phyloP scores from a whole-genome alignment of 2,888 invertebrate genomes.

The Apodemia duryi region DNA sequence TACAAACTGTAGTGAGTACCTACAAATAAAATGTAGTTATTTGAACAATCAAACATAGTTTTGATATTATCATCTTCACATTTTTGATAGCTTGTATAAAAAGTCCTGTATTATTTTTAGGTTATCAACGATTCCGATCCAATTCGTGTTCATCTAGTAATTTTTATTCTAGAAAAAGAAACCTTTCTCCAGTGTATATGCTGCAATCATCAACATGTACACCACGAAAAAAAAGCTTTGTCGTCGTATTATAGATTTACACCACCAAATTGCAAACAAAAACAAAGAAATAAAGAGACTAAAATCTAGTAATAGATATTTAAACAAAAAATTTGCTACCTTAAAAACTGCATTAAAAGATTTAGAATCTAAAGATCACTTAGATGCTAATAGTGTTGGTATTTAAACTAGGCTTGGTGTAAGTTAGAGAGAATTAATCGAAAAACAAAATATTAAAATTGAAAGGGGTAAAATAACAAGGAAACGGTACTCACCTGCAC shows the following conservation, averaged over 20 bases:
- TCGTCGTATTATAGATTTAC: constrained; percentile 6
- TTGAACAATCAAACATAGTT: constrained; percentile 6
- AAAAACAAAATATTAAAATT: constrained; percentile 3
- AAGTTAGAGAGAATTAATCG: constrained; percentile 1
- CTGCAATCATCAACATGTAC: constrained; percentile 8
- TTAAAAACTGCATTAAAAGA: constrained; percentile 8
- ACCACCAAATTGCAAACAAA: constrained; percentile 6
- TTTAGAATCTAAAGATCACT: constrained; percentile 5
- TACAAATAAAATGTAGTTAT: constrained; percentile 2
- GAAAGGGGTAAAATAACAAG: not conserved
- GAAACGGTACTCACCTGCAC: constrained; percentile 1
- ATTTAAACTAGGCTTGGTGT: constrained; percentile 1
- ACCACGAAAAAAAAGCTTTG: constrained; percentile 6
- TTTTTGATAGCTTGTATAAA: constrained; percentile 3
- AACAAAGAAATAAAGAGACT: constrained; percentile 8
- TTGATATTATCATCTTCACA: constrained; percentile 3
- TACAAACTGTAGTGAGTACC: constrained; percentile 8
- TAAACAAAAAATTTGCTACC: constrained; percentile 1
- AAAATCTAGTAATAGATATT: constrained; percentile 7
- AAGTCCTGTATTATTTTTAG: constrained; percentile 6
- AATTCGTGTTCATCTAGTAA: not conserved
- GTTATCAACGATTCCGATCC: constrained; percentile 5
- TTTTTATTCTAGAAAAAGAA: constrained; percentile 6
- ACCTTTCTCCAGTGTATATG: constrained; percentile 2
- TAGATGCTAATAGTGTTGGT: not conserved